Percentiles rank a stretch among this genome's conserved stretches.
Conservation (phyloP, 2,797 vertebrate genomes). For the Astyanax mexicanus region DNA sequence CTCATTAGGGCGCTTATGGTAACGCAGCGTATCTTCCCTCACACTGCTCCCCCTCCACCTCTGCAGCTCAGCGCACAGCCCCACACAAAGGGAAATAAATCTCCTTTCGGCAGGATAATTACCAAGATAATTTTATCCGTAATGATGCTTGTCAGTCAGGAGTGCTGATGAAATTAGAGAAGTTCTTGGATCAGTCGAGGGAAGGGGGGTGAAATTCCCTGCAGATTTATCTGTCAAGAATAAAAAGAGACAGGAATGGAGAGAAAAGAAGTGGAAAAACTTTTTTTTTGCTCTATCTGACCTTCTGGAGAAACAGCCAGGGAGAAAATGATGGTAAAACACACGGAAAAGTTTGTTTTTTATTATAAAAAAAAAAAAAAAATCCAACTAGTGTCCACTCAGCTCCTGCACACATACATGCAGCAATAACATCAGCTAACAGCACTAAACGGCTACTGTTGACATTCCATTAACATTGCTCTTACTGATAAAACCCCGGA, state of each 20-base stretch:
- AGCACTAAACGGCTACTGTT: slow-evolving; percentile 51
- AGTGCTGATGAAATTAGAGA: slow-evolving; percentile 78
- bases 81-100: slow-evolving; percentile 78
- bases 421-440: slow-evolving; percentile 19
- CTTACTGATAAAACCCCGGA: slow-evolving; percentile 12
- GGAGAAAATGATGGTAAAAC: slow-evolving; percentile 2
- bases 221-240: slow-evolving; percentile 66
- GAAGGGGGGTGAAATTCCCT: slow-evolving; percentile 44
- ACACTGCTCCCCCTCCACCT: slow-evolving; percentile 51
- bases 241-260: slow-evolving; percentile 52
- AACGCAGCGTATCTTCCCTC: slow-evolving; percentile 69
- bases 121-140: slow-evolving; percentile 82
- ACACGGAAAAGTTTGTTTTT: not conserved
- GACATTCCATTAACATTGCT: slow-evolving; percentile 55
- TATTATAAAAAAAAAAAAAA: slow-evolving; percentile 52
- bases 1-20: slow-evolving; percentile 74
- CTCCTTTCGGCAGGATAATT: slow-evolving; percentile 80
- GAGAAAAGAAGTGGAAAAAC: slow-evolving; percentile 31
- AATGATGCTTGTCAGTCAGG: slow-evolving; percentile 82
- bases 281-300: slow-evolving; percentile 25
- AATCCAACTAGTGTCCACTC: not conserved
- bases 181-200: slow-evolving; percentile 61
- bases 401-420: slow-evolving; percentile 2
- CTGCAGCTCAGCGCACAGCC: slow-evolving; percentile 53
- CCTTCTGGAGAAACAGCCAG: not conserved